Percentiles rank a stretch among this genome's conserved stretches.
Conservation (phyloP, 2,888 invertebrate genomes). For the Lasioglossum vierecki region DNA sequence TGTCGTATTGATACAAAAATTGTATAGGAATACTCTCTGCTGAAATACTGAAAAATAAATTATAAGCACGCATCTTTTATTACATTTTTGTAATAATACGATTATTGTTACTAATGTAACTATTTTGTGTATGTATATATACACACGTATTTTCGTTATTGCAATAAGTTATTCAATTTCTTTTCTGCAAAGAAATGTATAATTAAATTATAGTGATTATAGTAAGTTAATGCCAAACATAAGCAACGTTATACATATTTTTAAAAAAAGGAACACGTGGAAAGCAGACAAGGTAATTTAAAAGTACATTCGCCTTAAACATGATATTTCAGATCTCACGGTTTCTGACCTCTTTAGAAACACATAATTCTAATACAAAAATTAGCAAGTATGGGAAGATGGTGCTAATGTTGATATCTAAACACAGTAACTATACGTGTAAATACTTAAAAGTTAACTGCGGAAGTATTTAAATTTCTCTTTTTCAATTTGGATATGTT, state of each 20-base stretch:
- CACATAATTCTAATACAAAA: slow-evolving; percentile 23
- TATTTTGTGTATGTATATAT: slow-evolving; percentile 2
- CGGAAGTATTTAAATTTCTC: slow-evolving; percentile 25
- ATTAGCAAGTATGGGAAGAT: slow-evolving; percentile 15
- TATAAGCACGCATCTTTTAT: slow-evolving; percentile 14
- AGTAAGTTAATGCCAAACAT: slow-evolving; percentile 10
- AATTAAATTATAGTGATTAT: background rate
- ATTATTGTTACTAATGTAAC: slow-evolving; percentile 23
- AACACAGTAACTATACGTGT: slow-evolving; percentile 3
- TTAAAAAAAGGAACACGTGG: slow-evolving; percentile 1
- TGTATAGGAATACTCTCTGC: slow-evolving; percentile 13
- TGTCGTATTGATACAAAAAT: slow-evolving; percentile 33
- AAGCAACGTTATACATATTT: background rate
- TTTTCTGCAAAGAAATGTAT: slow-evolving; percentile 18
- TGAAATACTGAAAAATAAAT: slow-evolving; percentile 27
- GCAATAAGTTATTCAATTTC: slow-evolving; percentile 12
- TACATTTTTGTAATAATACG: slow-evolving; percentile 25
- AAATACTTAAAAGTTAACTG: slow-evolving; percentile 24
- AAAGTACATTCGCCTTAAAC: slow-evolving; percentile 20
- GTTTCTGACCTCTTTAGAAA: background rate
- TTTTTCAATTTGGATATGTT: slow-evolving; percentile 4
- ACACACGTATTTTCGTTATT: background rate
- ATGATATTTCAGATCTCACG: background rate
- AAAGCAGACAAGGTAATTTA: slow-evolving; percentile 8
- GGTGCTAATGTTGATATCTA: slow-evolving; percentile 4